phyloP scores from a whole-genome alignment of 2,113 vertebrate species.

The Apteryx mantelli region DNA sequence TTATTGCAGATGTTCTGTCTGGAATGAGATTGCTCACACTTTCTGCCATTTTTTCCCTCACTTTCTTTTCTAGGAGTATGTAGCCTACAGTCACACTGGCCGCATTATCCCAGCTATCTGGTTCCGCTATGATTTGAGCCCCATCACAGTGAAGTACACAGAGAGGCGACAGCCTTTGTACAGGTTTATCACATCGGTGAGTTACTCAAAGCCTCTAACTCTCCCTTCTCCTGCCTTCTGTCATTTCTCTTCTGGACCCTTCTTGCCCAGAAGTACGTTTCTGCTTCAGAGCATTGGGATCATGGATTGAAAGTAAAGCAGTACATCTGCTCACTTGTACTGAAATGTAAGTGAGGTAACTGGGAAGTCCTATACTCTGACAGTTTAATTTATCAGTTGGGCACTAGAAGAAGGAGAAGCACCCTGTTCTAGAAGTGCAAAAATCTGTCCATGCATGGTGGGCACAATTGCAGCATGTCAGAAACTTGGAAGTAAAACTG shows the following conservation, averaged over 20 bases:
- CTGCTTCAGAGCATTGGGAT: background rate
- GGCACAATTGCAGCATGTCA: background rate
- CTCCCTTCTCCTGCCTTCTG: background rate
- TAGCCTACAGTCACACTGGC: slow-evolving; percentile 97
- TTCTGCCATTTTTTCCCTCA: background rate
- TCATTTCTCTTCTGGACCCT: background rate
- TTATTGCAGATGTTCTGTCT: background rate
- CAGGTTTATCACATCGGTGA: slow-evolving; percentile 97
- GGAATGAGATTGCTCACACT: background rate
- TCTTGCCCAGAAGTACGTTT: background rate
- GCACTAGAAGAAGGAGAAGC: background rate
- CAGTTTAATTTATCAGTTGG: background rate
- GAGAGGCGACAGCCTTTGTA: slow-evolving; percentile 95
- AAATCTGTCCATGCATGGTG: background rate
- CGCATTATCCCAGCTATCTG: slow-evolving; percentile 98
- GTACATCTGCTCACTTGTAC: background rate
- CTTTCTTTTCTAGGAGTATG: slow-evolving; percentile 85
- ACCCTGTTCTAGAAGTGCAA: background rate
- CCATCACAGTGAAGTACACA: slow-evolving; percentile 99
- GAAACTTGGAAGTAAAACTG: background rate
- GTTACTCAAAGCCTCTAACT: slow-evolving; percentile 42
- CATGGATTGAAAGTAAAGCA: background rate
- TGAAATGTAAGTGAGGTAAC: background rate
- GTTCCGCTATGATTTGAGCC: slow-evolving; percentile 98
- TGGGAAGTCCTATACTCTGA: background rate